phyloP scores from a whole-genome alignment of 2,113 vertebrate species.

The Electrona antarctica region DNA sequence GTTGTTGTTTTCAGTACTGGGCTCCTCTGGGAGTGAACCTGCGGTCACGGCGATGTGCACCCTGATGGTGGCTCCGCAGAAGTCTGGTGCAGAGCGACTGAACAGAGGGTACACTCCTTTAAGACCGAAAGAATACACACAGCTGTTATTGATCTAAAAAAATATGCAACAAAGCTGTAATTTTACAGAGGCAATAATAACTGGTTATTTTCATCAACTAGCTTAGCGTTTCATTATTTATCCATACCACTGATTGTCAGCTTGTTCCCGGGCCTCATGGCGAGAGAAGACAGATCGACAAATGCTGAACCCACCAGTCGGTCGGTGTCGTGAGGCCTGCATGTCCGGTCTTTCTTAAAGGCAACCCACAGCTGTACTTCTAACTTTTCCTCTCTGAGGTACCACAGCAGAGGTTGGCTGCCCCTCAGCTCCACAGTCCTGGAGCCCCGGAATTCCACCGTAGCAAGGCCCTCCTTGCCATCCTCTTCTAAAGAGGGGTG shows the following conservation, averaged over 20 bases:
- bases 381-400: constrained; percentile 88
- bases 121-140: constrained; percentile 35
- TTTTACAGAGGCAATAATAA: not conserved
- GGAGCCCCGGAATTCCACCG: constrained; percentile 80
- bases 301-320: constrained; percentile 91
- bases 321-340: constrained; percentile 87
- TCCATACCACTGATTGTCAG: constrained; percentile 86
- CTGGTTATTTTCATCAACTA: not conserved
- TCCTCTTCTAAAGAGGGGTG: constrained; percentile 76
- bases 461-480: constrained; percentile 62
- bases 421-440: constrained; percentile 74
- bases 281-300: constrained; percentile 82
- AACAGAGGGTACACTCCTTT: constrained; percentile 93
- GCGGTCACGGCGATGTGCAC: constrained; percentile 80
- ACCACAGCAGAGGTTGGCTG: constrained; percentile 87
- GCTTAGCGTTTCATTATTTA: constrained; percentile 2
- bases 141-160: not conserved
- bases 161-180: not conserved
- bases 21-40: constrained; percentile 7
- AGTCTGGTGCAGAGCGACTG: constrained; percentile 84
- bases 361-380: constrained; percentile 94
- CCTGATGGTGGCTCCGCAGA: constrained; percentile 89
- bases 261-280: constrained; percentile 68
- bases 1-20: constrained; percentile 64
- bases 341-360: constrained; percentile 79